Conservation (phyloP, 2,797 vertebrate species). For the Lindbergichthys nudifrons region DNA sequence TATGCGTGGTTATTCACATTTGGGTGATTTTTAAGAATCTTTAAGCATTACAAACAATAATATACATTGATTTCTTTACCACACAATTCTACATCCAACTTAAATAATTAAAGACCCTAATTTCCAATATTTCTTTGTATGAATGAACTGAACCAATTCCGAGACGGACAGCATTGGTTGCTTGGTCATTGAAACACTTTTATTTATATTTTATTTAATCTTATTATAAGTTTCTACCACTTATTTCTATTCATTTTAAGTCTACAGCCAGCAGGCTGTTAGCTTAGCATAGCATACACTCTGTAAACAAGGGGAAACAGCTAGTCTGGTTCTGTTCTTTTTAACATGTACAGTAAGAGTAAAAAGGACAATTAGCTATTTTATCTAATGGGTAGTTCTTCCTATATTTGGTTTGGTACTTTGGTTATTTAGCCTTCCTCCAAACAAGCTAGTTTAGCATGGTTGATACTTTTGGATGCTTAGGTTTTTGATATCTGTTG, state of each 20-base stretch:
- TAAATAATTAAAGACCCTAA: background rate
- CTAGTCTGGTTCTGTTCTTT: background rate
- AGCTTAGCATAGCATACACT: constrained; percentile 6
- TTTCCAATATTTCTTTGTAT: background rate
- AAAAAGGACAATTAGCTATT: too few species aligned
- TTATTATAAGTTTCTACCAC: background rate
- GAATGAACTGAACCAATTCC: background rate
- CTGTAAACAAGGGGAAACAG: background rate
- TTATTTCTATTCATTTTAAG: background rate
- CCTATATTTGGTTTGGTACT: too few species aligned
- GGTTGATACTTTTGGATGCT: too few species aligned
- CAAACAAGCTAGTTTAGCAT: too few species aligned
- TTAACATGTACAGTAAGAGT: too few species aligned
- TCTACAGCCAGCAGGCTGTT: background rate
- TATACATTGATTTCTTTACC: background rate
- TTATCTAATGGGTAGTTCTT: too few species aligned
- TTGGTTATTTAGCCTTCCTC: too few species aligned
- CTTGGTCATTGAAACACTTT: background rate
- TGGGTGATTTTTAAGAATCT: constrained; percentile 11
- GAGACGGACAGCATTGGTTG: background rate
- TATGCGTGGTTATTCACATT: background rate
- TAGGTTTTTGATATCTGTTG: too few species aligned
- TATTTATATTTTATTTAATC: background rate
- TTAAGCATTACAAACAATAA: background rate
- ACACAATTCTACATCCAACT: background rate